These are phyloP conservation scores for Varanus salvator DNA, from an alignment of 2,113 vertebrate species.

Conservation along the genomic window DNA sequence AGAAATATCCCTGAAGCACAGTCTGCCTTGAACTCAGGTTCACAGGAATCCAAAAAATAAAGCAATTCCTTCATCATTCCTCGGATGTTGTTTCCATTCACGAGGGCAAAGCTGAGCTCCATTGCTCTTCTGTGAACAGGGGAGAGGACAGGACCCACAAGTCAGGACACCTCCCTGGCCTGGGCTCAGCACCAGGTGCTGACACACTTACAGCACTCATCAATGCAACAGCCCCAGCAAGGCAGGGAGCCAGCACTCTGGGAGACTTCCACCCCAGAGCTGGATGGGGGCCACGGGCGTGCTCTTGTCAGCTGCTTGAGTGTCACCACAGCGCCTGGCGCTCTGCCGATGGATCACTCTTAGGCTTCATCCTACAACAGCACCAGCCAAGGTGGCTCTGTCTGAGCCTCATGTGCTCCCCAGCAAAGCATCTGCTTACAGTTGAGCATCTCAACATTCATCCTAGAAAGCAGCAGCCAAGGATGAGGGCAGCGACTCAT, in stretches of 20 bases:
- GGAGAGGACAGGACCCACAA: conserved; percentile 10
- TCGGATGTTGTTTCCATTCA: conserved; percentile 98
- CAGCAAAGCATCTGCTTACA: neutral
- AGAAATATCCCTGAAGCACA: conserved; percentile 98
- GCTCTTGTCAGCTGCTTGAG: conserved; percentile 75
- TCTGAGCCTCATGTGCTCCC: neutral
- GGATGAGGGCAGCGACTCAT: neutral
- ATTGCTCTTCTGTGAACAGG: conserved; percentile 89
- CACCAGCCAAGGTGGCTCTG: conserved; percentile 49
- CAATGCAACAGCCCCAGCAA: neutral
- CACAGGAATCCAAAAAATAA: conserved; percentile 98
- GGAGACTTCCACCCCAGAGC: neutral
- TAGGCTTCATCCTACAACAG: conserved; percentile 80
- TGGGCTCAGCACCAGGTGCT: neutral
- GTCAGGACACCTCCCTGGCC: neutral
- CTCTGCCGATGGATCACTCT: conserved; percentile 84
- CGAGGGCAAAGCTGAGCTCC: conserved; percentile 98
- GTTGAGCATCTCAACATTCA: neutral
- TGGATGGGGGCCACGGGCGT: conserved; percentile 23
- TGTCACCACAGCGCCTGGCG: conserved; percentile 74
- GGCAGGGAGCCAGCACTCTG: neutral
- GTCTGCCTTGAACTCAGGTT: conserved; percentile 98
- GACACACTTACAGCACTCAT: neutral
- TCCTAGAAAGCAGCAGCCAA: neutral
- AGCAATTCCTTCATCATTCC: conserved; percentile 99